Evolutionary conservation across 1,140 invertebrate genomes (phyloP), one percentile per base, ranked within the genome.

Genomic region (Drosophila orena): DNA sequence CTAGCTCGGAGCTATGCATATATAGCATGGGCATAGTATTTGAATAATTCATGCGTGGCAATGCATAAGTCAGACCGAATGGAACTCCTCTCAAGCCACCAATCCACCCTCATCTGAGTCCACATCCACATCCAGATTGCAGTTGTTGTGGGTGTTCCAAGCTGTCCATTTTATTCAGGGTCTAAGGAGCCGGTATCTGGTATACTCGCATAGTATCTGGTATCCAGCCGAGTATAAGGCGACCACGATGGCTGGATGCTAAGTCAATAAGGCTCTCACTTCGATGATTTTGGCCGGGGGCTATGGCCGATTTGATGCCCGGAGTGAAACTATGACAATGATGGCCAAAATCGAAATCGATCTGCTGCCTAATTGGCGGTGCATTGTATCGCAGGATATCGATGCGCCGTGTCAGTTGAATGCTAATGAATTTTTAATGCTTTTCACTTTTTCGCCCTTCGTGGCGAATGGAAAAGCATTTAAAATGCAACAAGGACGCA

Each of bases 21-120:
- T 57, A 77, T 14, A 44, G 37, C 71, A 76, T 46, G 66, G 65
- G 50, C 55, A 70, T 70, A 34, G 66, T 69, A 57, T 70, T 84
- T 84, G 81, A 84, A 85, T 84, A 84, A 84, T 84, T 84, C 81
- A 84, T 84, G 81, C 81, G 75, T 85, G 66, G 50, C 77, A 85
- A 85, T 84, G 84, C 84, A 88, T 84, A 88, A 88, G 84, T 88
- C 84, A 85, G 66, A 35, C 24, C 62, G 14, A 69, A 20, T 42
- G 34, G 40, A 54, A 27, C 14, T 54, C 22, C 42, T 6, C n/a
- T 7, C 4, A 2, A 2, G 34, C 61, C 15, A 47, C 8, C 46
- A 14, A 44, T 35, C 40, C 30, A 14, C 20, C 38, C 27, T 7
- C 20, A n/a, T 2, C n/a, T 4, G 15, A 15, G 37, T 27, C 22